phyloP scores from a whole-genome alignment of 1,140 invertebrate species.

The Neomicropteryx cornuta region DNA sequence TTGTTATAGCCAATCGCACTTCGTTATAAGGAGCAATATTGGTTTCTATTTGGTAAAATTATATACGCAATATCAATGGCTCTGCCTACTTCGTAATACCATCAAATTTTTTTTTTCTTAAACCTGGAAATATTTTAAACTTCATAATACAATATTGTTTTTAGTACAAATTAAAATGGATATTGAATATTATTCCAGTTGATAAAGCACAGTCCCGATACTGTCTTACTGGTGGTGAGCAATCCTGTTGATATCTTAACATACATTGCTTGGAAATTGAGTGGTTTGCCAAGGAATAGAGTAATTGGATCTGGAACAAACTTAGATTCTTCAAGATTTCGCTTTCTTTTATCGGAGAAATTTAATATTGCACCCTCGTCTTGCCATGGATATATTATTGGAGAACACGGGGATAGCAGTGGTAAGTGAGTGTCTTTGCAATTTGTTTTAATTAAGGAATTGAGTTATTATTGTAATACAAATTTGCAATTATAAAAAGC shows the following conservation, averaged over 20 bases:
- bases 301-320: constrained; percentile 88
- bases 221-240: constrained; percentile 78
- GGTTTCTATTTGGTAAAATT: too few species aligned
- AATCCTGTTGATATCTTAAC: constrained; percentile 88
- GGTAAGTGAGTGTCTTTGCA: constrained; percentile 21
- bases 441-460: constrained; percentile 1
- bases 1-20: too few species aligned
- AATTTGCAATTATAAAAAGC: too few species aligned
- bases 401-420: constrained; percentile 56
- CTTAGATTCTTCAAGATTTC: constrained; percentile 79
- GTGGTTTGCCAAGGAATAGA: constrained; percentile 72
- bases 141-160: too few species aligned
- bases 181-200: constrained; percentile 31
- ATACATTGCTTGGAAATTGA: constrained; percentile 88
- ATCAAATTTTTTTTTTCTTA: too few species aligned
- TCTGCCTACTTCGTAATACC: too few species aligned
- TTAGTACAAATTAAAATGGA: too few species aligned
- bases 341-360: constrained; percentile 76
- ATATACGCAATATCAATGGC: too few species aligned
- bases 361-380: constrained; percentile 69
- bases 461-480: not conserved
- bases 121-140: too few species aligned
- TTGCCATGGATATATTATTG: constrained; percentile 81
- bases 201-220: constrained; percentile 76
- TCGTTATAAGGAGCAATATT: too few species aligned